Evolutionary conservation across 2,888 invertebrate genomes (phyloP).

Genomic region (Tipula vernalis): DNA sequence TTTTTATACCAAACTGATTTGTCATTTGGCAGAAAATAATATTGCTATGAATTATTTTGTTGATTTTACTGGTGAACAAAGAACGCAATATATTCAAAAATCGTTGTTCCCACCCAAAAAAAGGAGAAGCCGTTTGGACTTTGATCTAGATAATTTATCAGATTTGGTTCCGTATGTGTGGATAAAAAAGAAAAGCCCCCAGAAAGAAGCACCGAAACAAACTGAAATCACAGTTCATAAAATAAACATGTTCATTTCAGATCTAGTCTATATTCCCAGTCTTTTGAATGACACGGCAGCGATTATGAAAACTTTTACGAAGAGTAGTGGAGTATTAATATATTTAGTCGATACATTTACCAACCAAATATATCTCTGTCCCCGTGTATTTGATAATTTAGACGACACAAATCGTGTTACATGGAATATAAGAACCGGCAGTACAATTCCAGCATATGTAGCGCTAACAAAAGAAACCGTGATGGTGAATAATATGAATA

Average conservation of each 20-base stretch:
- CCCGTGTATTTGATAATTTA: not conserved
- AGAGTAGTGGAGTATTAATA: not conserved
- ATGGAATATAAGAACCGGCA: conserved; percentile 24
- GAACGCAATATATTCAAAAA: too few relatives aligned
- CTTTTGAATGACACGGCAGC: conserved; percentile 10
- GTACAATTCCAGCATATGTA: conserved; percentile 43
- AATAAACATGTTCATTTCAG: not conserved
- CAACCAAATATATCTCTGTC: conserved; percentile 23
- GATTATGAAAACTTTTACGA: not conserved
- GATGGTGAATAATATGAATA: conserved; percentile 42
- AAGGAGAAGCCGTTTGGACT: too few relatives aligned
- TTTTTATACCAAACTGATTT: too few relatives aligned
- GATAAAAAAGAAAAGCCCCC: too few relatives aligned
- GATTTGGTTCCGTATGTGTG: too few relatives aligned
- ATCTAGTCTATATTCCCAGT: not conserved
- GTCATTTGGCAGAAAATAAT: too few relatives aligned
- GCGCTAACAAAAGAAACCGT: conserved; percentile 41
- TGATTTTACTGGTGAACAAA: too few relatives aligned
- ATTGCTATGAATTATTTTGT: too few relatives aligned
- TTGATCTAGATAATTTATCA: too few relatives aligned
- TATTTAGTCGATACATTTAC: conserved; percentile 6
- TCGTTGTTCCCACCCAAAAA: too few relatives aligned
- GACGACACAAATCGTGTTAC: not conserved
- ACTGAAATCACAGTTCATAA: not conserved
- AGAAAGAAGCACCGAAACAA: too few relatives aligned